Evolutionary conservation across 2,113 vertebrate species (phyloP), one percentile per base, ranked within the genome.

Genomic region (Microtus oregoni): DNA sequence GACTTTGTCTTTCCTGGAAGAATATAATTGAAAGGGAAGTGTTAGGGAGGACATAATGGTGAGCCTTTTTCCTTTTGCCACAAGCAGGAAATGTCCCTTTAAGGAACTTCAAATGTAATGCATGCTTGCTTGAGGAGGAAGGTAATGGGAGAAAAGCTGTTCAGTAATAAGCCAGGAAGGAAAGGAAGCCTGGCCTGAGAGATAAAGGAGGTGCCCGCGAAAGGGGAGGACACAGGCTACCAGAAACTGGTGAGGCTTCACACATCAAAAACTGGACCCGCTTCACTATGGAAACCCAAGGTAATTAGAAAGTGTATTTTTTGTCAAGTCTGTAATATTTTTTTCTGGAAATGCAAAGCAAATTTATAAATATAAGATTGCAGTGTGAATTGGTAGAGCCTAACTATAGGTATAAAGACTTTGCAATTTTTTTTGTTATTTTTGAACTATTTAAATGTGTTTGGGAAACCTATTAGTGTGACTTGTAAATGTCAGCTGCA

Each of bases 101-200:
- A 94, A 72, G 86, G 89, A 90, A 94, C 88, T 93, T 93, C n/a
- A 86, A 28, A 93, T 90, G 20, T 55, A 77, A 38, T 79, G 75
- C 52, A 65, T 90, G 14, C 70, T 95, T 90, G n/a, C 81, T 97
- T 94, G 92, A 97, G 77, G 77, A 94, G 87, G 89, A 94, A 88
- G 10, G 85, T 50, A 83, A 41, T 92, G 68, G 93, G 65, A 93
- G 50, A 93, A 91, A 94, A 61, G 50, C 92, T 96, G 44, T 86
- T 96, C 70, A 76, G 70, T 96, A 81, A 90, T 68, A 47, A 97
- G 65, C 72, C 76, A 90, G 88, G 92, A 12, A 73, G 63, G 35
- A 94, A 79, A 79, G 52, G 70, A 93, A 97, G 90, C 65, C 41
- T 94, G 89, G 77, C 85, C n/a, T 88, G 70, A 85, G 90, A 91